Conservation (phyloP, 2,113 vertebrate species). For the Fregetta grallaria region DNA sequence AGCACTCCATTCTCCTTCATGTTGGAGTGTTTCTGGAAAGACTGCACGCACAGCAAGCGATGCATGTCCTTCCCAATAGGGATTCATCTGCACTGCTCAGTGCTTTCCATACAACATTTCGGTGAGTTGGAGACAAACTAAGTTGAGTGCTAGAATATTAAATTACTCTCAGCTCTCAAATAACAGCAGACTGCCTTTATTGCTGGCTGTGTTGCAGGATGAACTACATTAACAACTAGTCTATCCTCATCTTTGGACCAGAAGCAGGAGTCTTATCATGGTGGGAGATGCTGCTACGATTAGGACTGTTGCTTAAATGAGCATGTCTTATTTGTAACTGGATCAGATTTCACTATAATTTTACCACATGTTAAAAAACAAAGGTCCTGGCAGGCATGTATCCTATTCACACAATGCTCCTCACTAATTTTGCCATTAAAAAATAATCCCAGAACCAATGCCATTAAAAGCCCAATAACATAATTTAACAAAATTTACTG, state of each 20-base stretch:
- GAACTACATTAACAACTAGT: not conserved
- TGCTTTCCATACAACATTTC: not conserved
- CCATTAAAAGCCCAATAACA: conserved; percentile 44
- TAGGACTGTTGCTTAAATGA: conserved; percentile 29
- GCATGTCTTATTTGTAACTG: conserved; percentile 49
- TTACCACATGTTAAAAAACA: conserved; percentile 65
- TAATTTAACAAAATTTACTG: not conserved
- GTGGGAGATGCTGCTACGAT: not conserved
- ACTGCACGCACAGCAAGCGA: not conserved
- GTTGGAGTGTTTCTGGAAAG: conserved; percentile 21
- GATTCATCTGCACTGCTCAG: not conserved
- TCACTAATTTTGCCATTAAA: conserved; percentile 31
- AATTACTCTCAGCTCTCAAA: not conserved
- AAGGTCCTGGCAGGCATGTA: conserved; percentile 55
- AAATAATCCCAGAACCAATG: not conserved
- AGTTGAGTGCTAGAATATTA: conserved; percentile 17
- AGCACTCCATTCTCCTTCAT: not conserved
- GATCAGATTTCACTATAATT: conserved; percentile 37
- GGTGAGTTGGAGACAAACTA: conserved; percentile 25
- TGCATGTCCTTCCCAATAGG: not conserved
- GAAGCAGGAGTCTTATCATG: conserved; percentile 32
- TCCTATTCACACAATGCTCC: conserved; percentile 33
- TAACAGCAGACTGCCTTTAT: not conserved
- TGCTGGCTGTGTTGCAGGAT: conserved; percentile 31
- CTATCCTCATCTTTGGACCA: not conserved